Evolutionary conservation across 1,140 invertebrate genomes (phyloP).

Genomic region (Mya arenaria): DNA sequence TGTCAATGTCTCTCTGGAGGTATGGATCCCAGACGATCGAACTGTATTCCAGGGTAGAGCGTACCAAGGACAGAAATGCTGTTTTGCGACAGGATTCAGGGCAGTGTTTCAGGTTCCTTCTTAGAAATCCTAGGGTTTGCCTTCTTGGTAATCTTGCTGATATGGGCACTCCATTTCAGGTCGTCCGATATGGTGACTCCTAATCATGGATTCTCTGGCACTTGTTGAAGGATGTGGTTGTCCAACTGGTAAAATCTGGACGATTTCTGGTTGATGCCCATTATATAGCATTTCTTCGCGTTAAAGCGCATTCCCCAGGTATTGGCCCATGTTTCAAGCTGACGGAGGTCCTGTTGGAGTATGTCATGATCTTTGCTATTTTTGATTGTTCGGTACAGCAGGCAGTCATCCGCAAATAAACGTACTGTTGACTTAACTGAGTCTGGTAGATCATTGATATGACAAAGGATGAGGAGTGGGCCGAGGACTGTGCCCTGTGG

Average conservation of each 20-base stretch:
- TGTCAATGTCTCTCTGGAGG: constrained; percentile 16
- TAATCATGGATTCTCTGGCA: no score
- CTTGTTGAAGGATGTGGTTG: no score
- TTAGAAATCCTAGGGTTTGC: no score
- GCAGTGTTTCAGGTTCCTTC: constrained; percentile 44
- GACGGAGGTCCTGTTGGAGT: no score
- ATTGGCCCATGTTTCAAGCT: no score
- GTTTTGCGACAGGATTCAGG: constrained; percentile 12
- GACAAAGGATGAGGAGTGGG: constrained; percentile 49
- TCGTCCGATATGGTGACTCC: no score
- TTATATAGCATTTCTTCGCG: no score
- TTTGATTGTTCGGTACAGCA: constrained; percentile 22
- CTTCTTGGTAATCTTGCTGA: no score
- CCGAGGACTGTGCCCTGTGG: constrained; percentile 52
- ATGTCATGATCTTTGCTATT: not conserved
- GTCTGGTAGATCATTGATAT: constrained; percentile 48
- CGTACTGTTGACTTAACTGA: constrained; percentile 39
- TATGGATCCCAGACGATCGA: constrained; percentile 8
- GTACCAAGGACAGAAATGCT: constrained; percentile 43
- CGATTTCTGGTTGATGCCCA: no score
- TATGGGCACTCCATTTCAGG: no score
- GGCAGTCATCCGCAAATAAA: constrained; percentile 50
- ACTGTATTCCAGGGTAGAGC: constrained; percentile 15
- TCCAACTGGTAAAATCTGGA: no score
- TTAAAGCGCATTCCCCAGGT: no score